A percentile compares a stretch with the other conserved stretches of the same genome.
Evolutionary conservation across 2,113 vertebrate genomes (phyloP).

Genomic region (Gracilinanus agilis): DNA sequence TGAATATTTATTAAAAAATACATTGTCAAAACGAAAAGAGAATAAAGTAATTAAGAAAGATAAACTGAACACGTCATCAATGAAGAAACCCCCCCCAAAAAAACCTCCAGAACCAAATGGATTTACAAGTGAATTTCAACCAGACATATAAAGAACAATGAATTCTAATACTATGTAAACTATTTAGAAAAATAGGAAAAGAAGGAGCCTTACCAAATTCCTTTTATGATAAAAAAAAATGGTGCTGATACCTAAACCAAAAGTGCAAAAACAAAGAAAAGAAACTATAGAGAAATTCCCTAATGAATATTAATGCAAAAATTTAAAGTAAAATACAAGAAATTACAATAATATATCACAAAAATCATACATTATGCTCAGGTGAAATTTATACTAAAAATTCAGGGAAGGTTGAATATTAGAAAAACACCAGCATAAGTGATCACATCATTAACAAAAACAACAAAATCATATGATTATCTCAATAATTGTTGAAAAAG

Average conservation of each 20-base stretch:
- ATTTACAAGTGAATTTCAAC: background rate
- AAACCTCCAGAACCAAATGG: background rate
- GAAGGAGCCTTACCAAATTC: background rate
- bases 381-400: background rate
- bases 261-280: background rate
- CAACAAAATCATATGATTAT: background rate
- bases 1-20: background rate
- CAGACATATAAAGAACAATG: background rate
- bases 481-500: background rate
- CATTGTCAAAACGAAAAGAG: background rate
- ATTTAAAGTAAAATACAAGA: background rate
- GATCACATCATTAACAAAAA: background rate
- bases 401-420: background rate
- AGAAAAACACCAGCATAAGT: background rate
- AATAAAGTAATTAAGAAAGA: background rate
- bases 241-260: background rate
- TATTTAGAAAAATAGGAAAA: background rate
- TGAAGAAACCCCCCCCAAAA: background rate
- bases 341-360: background rate
- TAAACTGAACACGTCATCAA: background rate
- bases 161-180: background rate
- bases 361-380: background rate
- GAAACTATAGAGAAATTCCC: background rate
- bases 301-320: background rate
- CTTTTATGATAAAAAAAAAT: background rate